Percentiles rank a stretch among this genome's conserved stretches.
These are phyloP conservation scores for Leptodactylus fallax DNA, from an alignment of 2,797 vertebrate genomes.

Conservation along the genomic window DNA sequence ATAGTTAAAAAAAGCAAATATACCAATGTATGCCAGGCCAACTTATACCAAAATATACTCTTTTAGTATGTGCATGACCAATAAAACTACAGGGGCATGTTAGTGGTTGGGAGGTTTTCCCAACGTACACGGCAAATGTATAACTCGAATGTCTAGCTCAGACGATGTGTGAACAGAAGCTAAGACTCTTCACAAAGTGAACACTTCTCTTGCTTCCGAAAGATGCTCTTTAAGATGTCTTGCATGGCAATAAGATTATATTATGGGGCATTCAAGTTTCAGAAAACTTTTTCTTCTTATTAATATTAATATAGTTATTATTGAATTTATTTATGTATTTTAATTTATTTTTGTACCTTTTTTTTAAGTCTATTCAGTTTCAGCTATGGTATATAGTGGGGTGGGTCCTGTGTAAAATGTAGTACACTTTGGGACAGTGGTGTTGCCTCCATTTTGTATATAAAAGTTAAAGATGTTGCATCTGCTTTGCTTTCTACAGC, in stretches of 20 bases:
- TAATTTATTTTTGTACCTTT: neutral
- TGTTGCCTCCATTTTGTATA: neutral
- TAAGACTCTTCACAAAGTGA: neutral
- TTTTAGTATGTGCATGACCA: no score
- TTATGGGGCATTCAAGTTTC: neutral
- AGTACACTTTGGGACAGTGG: conserved; percentile 1
- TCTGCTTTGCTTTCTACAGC: neutral
- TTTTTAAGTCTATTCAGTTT: neutral
- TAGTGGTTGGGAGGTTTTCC: neutral
- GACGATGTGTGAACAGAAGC: neutral
- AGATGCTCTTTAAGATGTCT: conserved; percentile 6
- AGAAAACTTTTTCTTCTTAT: neutral
- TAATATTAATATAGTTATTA: neutral
- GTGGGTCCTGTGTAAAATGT: neutral
- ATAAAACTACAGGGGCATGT: no score
- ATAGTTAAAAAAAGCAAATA: no score
- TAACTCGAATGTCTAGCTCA: neutral
- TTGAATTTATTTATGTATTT: neutral
- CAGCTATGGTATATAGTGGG: neutral
- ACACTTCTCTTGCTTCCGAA: neutral
- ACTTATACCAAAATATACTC: no score
- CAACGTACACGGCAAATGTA: neutral
- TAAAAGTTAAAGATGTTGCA: neutral
- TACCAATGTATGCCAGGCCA: no score
- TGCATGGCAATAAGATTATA: conserved; percentile 5